A percentile compares a stretch with the other conserved stretches of the same genome.
Conservation (phyloP, 37 sponge, comb jelly and placozoan species). For the Geodia barretti region DNA sequence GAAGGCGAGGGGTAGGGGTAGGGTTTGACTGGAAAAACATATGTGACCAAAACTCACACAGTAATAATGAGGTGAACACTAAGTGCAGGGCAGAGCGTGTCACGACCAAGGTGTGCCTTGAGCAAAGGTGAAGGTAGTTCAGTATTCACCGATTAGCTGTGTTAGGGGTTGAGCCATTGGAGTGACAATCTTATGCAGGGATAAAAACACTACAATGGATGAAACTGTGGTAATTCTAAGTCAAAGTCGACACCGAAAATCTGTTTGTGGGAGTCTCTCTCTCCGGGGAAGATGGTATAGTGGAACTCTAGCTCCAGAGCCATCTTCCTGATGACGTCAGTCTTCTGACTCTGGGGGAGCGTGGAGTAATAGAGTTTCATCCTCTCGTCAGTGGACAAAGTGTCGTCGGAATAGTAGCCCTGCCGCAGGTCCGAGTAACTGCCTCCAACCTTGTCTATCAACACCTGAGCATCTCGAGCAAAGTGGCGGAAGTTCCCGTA, state of each 20-base stretch:
- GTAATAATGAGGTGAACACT: too few species aligned
- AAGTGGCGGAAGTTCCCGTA: slow-evolving; percentile 43
- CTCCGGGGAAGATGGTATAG: slow-evolving; percentile 10
- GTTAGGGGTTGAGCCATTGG: too few species aligned
- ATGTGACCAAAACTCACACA: too few species aligned
- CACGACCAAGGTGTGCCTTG: too few species aligned
- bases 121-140: too few species aligned
- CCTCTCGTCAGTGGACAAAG: neutral
- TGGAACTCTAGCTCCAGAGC: slow-evolving; percentile 15
- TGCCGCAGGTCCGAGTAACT: neutral
- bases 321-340: neutral
- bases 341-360: neutral
- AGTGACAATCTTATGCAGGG: too few species aligned
- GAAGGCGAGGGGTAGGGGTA: too few species aligned
- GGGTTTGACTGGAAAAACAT: too few species aligned
- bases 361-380: neutral
- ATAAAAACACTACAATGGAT: too few species aligned
- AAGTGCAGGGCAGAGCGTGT: too few species aligned
- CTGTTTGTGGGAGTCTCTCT: slow-evolving; percentile 17
- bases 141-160: too few species aligned
- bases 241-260: slow-evolving; percentile 8
- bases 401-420: neutral
- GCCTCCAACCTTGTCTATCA: slow-evolving; percentile 4
- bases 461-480: slow-evolving; percentile 15
- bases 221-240: neutral